Evolutionary conservation across 2,888 invertebrate species (phyloP).

Genomic region (Drosophila stalkeri): DNA sequence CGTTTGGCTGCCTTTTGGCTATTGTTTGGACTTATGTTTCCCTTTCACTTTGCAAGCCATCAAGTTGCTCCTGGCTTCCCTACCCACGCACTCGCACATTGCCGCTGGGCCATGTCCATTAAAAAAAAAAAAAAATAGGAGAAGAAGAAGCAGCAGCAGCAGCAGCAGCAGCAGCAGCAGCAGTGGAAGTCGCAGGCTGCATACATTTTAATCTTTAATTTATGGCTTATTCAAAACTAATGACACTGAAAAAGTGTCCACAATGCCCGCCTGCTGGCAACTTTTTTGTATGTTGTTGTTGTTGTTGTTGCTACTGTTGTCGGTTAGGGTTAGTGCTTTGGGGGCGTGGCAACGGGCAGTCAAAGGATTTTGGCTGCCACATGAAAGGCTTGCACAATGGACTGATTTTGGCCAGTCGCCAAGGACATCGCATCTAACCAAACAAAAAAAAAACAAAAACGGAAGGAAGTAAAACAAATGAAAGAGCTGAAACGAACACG

Average conservation of each 20-base stretch:
- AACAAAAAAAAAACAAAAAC: neutral
- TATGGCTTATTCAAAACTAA: conserved; percentile 80
- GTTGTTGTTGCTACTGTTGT: neutral
- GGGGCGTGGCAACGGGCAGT: conserved; percentile 19
- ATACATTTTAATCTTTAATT: conserved; percentile 79
- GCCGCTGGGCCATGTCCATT: conserved; percentile 43
- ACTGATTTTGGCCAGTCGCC: conserved; percentile 1
- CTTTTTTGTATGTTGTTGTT: conserved; percentile 2
- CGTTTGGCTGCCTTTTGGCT: conserved; percentile 69
- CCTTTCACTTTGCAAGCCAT: conserved; percentile 63
- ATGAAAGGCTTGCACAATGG: conserved; percentile 13
- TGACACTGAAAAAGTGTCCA: conserved; percentile 77
- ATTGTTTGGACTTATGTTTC: conserved; percentile 75
- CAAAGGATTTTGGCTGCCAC: conserved; percentile 28
- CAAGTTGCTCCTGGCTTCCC: conserved; percentile 15
- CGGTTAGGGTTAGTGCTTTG: neutral
- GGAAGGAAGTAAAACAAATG: neutral
- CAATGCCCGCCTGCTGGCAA: conserved; percentile 13
- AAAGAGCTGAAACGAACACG: neutral
- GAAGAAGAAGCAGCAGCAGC: neutral
- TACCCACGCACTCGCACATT: neutral
- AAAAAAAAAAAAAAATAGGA: conserved; percentile 23
- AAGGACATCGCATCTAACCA: conserved; percentile 16
- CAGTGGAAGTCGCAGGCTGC: conserved; percentile 48
- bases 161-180: conserved; percentile 9